Evolutionary conservation across 2,797 vertebrate species (phyloP), one percentile per base, ranked within the genome.

Genomic region (Xyrichtys novacula): DNA sequence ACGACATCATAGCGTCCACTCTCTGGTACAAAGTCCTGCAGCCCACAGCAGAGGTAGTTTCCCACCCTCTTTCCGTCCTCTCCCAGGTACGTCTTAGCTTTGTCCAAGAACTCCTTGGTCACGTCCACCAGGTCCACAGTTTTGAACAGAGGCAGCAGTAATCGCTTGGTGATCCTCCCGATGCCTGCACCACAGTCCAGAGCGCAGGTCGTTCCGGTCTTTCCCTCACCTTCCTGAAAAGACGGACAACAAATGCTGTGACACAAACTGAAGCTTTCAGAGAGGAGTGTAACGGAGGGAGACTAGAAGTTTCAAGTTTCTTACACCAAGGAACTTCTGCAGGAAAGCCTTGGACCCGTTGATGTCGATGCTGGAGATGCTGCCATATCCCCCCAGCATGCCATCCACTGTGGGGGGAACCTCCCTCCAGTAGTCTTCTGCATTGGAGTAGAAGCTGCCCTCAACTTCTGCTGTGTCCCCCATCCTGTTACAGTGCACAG

Each of bases 171-270:
- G 93, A 99, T 97, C 47, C 97, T 91, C 1, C 97, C 98, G 0
- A 99, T 99, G 58, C 98, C 98, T 0, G 98, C 97, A 0, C 98
- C 98, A 0, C 98, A 99, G 93, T 99, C 98, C 87, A 99, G 92
- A 7, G 97, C 97, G 0, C 92, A 95, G n/a, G 88, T 85, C 0
- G 88, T 87, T 0, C 94, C 94, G 0, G 95, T 97, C 86, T 94
- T 94, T 69, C 94, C 95, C 0, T 96, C 93, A 0, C 95, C 96
- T 1, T 98, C 96, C 97, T 98, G 22, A 25, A 16, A 46, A 36
- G 25, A 0, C 8, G 16, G 12, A 49, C 25, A 57, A 46, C 59
- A 14, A 20, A 19, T n/a, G 16, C n/a, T 36, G 12, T 3, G 12
- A 36, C 10, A 36, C 32, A n/a, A n/a, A n/a, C n/a, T n/a, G n/a